Evolutionary conservation across 2,797 vertebrate species (phyloP).

Genomic region (Muraenolepis orangiensis): DNA sequence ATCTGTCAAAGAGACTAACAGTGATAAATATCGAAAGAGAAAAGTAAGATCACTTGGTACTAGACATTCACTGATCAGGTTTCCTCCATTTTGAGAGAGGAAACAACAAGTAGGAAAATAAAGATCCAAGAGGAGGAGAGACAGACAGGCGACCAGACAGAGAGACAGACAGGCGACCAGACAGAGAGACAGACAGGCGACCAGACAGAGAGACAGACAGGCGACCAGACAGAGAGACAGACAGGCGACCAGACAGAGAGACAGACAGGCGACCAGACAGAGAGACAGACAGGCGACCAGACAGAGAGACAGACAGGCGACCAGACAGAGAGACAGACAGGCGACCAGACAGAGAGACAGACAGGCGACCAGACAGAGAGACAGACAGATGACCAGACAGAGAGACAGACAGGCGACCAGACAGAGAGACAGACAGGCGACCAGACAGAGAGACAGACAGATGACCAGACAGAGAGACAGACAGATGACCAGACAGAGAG

Average conservation of each 20-base stretch:
- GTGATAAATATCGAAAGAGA: neutral
- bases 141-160: neutral
- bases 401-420: neutral
- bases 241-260: neutral
- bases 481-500: too few relatives aligned
- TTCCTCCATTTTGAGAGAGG: neutral
- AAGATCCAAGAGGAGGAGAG: neutral
- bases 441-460: too few relatives aligned
- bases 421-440: too few relatives aligned
- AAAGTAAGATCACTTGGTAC: neutral
- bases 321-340: neutral
- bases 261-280: neutral
- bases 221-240: neutral
- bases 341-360: neutral
- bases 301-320: conserved; percentile 2
- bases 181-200: neutral
- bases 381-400: neutral
- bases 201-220: neutral
- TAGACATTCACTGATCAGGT: neutral
- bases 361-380: neutral
- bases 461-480: too few relatives aligned
- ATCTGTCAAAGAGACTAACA: neutral
- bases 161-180: conserved; percentile 4
- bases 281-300: neutral
- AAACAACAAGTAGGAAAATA: neutral